Percentiles rank a stretch among this genome's conserved stretches.
Conservation (phyloP, 2,888 invertebrate species). For the Latrodectus elegans region DNA sequence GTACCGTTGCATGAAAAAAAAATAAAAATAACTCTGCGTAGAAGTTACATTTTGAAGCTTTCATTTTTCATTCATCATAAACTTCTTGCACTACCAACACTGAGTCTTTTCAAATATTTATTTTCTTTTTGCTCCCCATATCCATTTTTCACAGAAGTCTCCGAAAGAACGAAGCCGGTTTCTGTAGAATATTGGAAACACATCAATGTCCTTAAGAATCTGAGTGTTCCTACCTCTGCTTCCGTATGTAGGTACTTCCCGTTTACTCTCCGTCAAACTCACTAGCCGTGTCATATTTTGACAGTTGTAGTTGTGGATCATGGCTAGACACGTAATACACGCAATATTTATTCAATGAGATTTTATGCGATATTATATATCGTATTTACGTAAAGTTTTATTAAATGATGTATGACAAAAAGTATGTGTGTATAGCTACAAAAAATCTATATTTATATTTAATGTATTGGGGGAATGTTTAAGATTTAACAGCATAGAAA, state of each 20-base stretch:
- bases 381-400: background rate
- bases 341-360: constrained; percentile 7
- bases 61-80: constrained; percentile 62
- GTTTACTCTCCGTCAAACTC: background rate
- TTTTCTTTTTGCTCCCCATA: constrained; percentile 20
- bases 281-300: no score
- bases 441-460: no score
- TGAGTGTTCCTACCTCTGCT: background rate
- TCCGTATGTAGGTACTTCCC: background rate
- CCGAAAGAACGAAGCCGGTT: constrained; percentile 8
- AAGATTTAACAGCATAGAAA: no score
- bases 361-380: background rate
- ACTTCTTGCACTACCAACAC: background rate
- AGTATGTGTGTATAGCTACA: no score
- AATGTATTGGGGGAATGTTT: no score
- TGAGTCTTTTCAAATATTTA: constrained; percentile 23
- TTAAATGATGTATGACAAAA: background rate
- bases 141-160: constrained; percentile 54
- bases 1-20: constrained; percentile 44
- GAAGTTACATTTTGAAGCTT: constrained; percentile 46
- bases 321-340: constrained; percentile 19
- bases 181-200: constrained; percentile 51
- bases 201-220: constrained; percentile 63
- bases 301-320: background rate
- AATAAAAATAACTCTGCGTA: background rate